A percentile compares a stretch with the other conserved stretches of the same genome.
These are phyloP conservation scores for Cygnus olor DNA, from an alignment of 2,797 vertebrate species.

Conservation along the genomic window DNA sequence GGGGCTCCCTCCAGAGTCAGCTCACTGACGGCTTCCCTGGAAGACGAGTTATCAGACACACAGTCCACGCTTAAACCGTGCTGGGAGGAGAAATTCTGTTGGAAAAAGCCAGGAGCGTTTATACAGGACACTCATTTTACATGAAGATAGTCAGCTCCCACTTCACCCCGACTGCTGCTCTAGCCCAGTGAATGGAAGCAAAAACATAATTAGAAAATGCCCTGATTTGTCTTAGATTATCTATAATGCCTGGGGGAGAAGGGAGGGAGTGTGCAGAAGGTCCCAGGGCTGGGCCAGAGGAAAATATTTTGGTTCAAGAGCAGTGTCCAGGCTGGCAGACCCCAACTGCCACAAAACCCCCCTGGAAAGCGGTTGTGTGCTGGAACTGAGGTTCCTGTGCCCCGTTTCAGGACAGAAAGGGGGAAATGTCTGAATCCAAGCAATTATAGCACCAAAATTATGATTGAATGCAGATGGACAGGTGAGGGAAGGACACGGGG, in stretches of 20 bases:
- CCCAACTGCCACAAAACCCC: neutral
- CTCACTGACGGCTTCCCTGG: slow-evolving; percentile 82
- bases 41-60: slow-evolving; percentile 81
- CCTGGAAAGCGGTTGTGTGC: neutral
- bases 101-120: neutral
- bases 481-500: neutral
- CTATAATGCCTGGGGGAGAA: accelerated
- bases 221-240: neutral
- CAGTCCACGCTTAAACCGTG: slow-evolving; percentile 78
- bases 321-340: neutral
- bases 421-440: neutral
- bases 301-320: neutral
- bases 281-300: neutral
- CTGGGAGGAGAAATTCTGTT: slow-evolving; percentile 48
- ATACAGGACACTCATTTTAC: neutral
- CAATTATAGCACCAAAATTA: neutral
- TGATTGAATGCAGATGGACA: accelerated
- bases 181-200: neutral
- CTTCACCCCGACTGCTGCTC: neutral
- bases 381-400: accelerated
- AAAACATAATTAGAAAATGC: neutral
- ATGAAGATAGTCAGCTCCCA: neutral
- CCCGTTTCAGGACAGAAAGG: neutral
- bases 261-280: neutral
- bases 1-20: slow-evolving; percentile 70